These are phyloP conservation scores for Limanda limanda DNA, from an alignment of 2,113 vertebrate genomes.

Conservation along the genomic window DNA sequence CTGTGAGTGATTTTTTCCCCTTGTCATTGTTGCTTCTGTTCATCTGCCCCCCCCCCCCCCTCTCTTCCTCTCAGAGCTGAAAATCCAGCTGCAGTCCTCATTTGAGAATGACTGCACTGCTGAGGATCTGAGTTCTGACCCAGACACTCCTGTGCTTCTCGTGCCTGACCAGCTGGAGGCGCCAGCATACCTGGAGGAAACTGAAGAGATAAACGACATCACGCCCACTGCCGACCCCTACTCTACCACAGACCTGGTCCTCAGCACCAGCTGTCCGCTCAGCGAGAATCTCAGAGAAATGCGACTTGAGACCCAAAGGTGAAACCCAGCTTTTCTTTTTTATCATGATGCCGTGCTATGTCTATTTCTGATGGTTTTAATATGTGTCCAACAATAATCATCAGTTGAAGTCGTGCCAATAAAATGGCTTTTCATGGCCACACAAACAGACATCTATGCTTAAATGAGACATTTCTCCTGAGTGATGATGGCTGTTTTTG, in stretches of 20 bases:
- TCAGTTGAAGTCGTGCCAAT: not conserved
- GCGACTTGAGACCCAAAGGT: slow-evolving; percentile 84
- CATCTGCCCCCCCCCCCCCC: too few relatives aligned
- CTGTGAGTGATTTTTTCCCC: not conserved
- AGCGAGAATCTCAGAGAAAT: slow-evolving; percentile 80
- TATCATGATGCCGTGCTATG: not conserved
- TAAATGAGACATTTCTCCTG: not conserved
- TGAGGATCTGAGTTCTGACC: slow-evolving; percentile 50
- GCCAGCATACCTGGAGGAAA: not conserved
- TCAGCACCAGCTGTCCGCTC: slow-evolving; percentile 56
- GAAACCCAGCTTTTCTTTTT: not conserved
- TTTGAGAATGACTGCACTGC: slow-evolving; percentile 72
- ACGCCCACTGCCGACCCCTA: not conserved
- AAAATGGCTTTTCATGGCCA: not conserved
- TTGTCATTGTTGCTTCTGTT: not conserved
- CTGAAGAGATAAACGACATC: not conserved
- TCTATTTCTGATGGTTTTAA: not conserved
- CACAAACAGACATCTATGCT: not conserved
- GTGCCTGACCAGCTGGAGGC: slow-evolving; percentile 21
- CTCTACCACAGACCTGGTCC: slow-evolving; percentile 1
- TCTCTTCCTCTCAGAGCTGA: slow-evolving; percentile 76
- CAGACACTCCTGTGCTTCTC: slow-evolving; percentile 28
- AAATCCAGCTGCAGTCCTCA: slow-evolving; percentile 81
- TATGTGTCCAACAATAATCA: not conserved
- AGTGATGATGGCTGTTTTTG: slow-evolving; percentile 22